These are phyloP conservation scores for Drosophila kohkoa DNA, from an alignment of 1,140 invertebrate genomes.

Conservation along the genomic window DNA sequence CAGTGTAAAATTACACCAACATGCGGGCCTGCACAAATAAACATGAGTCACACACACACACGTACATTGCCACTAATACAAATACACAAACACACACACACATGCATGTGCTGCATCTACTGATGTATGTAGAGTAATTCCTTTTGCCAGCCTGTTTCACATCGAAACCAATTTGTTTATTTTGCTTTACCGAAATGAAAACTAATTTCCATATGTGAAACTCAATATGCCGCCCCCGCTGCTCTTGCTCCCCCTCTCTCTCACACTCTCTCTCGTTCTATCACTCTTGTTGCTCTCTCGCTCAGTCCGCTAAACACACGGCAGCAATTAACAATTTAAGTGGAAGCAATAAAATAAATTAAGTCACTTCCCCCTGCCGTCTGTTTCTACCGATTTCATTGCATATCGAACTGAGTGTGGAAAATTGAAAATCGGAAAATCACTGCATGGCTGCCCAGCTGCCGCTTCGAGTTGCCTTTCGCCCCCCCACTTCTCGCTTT, in stretches of 20 bases:
- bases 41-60: slow-evolving; percentile 22
- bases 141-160: slow-evolving; percentile 42
- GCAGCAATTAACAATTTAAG: slow-evolving; percentile 71
- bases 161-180: slow-evolving; percentile 57
- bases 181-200: slow-evolving; percentile 46
- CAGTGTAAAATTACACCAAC: slow-evolving; percentile 57
- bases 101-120: slow-evolving; percentile 12
- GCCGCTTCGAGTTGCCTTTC: not conserved
- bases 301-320: slow-evolving; percentile 25
- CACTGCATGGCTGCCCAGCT: slow-evolving; percentile 31
- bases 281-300: not conserved
- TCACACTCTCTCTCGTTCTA: not conserved
- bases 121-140: slow-evolving; percentile 7
- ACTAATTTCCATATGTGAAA: slow-evolving; percentile 66
- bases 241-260: not conserved
- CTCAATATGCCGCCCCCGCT: slow-evolving; percentile 34
- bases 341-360: slow-evolving; percentile 71
- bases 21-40: slow-evolving; percentile 44
- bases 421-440: slow-evolving; percentile 52
- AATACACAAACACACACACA: slow-evolving; percentile 16
- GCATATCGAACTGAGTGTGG: slow-evolving; percentile 35
- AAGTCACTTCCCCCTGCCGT: slow-evolving; percentile 39
- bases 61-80: not conserved
- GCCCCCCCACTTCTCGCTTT: not conserved
- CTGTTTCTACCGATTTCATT: slow-evolving; percentile 25